Base-by-base conservation (phyloP, 2,888 invertebrate genomes). In the Hedychridium roseum region DNA sequence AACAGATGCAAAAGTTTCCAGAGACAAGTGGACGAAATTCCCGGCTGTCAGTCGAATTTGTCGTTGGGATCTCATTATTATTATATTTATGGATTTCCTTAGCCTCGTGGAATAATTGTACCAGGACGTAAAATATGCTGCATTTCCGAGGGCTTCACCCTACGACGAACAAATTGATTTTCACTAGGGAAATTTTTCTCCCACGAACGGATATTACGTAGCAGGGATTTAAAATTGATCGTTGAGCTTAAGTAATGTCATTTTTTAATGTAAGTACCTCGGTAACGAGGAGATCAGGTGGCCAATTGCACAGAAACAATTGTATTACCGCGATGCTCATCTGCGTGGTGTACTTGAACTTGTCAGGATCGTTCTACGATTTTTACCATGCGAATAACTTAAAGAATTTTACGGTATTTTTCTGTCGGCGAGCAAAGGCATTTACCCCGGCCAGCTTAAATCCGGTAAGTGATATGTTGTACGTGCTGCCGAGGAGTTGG, bases 291-390 rank as follows among this genome's bases (percentile, higher is more conserved):
- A 57, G 28, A 17, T 68, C 60, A 9, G 67, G 55, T 17, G 66
- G 61, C 66, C 67, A 68, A 18, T 66, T 68, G 39, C 63, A 64
- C 4, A 65, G 46, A 11, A 65, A 57, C 2, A 68, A 52, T 43
- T 66, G 67, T 37, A 60, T 51, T 1, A 65, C n/a, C n/a, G 55
- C 45, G 40, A 68, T 59, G 9, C 35, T 28, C 2, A 60, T 44
- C 34, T 65, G 66, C 16, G 57, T 52, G 11, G 50, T 16, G 38
- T 56, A 64, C 20, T 64, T 59, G 14, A 48, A 43, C 38, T 60
- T 65, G 18, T 53, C 61, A 3, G 65, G 55, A 45, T 56, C 61
- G 38, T 59, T 39, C 67, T 68, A 41, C 16, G 38, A 49, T 12
- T 5, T 36, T 36, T 20, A 20, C 0, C 9, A 3, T 18, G 18